Evolutionary conservation across 2,113 vertebrate species (phyloP), one percentile per base, ranked within the genome.

Genomic region (Mus pahari): DNA sequence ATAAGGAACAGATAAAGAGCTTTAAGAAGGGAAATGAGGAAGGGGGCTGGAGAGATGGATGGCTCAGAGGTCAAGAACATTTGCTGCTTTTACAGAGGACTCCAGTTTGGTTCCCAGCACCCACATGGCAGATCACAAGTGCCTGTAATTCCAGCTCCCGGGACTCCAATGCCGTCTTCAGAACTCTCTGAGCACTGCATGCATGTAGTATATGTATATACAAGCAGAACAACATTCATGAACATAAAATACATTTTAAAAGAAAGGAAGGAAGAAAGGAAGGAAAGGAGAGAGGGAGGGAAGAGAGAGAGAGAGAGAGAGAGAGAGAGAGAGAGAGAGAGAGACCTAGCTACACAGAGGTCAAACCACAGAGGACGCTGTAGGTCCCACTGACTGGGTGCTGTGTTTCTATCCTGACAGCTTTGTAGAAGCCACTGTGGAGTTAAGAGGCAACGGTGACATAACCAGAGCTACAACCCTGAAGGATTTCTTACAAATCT

Each of bases 1-100:
- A 28, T 14, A 94, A 92, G 42, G 33, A 90, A 74, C 45, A 42
- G 6, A 77, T 88, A 88, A 79, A 94, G 45, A 87, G 50, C 58
- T 97, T 78, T 66, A 82, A 88, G 90, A 3, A 83, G 7, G 50
- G 7, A 86, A 60, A 16, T 10, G 12, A 36, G 79, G 55, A 39
- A 60, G 53, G 12, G 22, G 55, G 79, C 22, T 39, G 55, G 79
- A 60, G 20, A 60, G 79, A 26, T 13, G 31, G 78, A n/a, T 60
- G 36, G 36, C 55, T 60, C 6, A 39, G 55, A 3, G 1, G n/a
- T 28, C 42, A 83, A 83, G 81, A 62, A 14, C 58, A 28, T 55
- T 83, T 62, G 81, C 13, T 62, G 13, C 22, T 28, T n/a, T 62
- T 42, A 62, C 24, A 83, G 81, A 42, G 7, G 81, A 62, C n/a